Base-by-base conservation (phyloP, 1,140 invertebrate species). In the Hydropsyche tenuis region DNA sequence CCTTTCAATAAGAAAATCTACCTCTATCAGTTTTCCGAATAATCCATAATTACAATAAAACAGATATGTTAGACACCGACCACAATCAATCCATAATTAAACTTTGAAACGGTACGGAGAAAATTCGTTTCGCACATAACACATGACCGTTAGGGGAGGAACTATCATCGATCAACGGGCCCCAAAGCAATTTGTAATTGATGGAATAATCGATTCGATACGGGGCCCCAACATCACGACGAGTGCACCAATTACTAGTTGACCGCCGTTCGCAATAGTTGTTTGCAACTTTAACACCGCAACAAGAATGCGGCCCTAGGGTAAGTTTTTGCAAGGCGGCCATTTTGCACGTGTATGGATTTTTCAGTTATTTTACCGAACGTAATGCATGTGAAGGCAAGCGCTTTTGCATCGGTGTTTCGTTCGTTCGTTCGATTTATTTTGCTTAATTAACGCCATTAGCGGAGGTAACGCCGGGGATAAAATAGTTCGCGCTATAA, bases 391-490 rank as follows among this genome's bases (percentile, higher is more conserved):
- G n/a, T n/a, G n/a, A n/a, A n/a, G n/a, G n/a, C n/a, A n/a, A n/a
- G n/a, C n/a, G n/a, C n/a, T n/a, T n/a, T 37, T 37, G 30, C 30
- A 4, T 37, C 9, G 30, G 9, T 37, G 30, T 37, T 37, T 37
- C 30, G 30, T 37, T 37, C 30, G 30, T 37, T 37, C 3, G 23
- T 6, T 60, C 56, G 14, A 60, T 60, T 60, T 60, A 25, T 60
- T 25, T 60, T 60, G 56, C 56, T 60, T 60, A 60, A 60, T 60
- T 60, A 60, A 60, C 23, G 23, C 56, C 56, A 60, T 60, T 60
- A 60, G 14, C 11, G 18, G 11, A 23, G 1, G 51, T 12, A 56
- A 6, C 16, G 9, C 3, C 30, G 30, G 30, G 30, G 11, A 60
- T 60, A 60, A 60, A 60, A 60, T 60, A 25, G 56, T 60, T 27